Conservation (phyloP, 2,797 vertebrate species). For the Thunnus albacares region DNA sequence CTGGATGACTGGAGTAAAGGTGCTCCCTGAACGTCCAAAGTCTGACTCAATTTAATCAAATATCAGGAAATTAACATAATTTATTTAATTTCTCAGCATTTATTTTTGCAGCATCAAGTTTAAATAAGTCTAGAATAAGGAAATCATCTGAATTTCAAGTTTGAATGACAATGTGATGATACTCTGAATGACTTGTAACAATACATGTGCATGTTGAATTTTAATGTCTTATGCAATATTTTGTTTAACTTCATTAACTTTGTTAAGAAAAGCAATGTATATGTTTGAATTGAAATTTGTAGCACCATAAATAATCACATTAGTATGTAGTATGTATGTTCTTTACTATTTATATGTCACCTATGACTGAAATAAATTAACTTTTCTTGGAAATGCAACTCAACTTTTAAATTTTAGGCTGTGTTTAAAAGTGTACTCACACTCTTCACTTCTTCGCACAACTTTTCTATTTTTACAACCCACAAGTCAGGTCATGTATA, state of each 20-base stretch:
- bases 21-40: constrained; percentile 14
- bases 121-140: neutral
- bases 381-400: too few relatives aligned
- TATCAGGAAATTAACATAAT: neutral
- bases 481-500: too few relatives aligned
- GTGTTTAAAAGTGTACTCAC: too few relatives aligned
- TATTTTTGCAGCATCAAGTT: neutral
- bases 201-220: constrained; percentile 11
- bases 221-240: neutral
- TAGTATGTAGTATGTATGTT: neutral
- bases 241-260: constrained; percentile 2
- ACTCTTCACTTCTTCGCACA: too few relatives aligned
- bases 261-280: neutral
- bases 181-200: constrained; percentile 1
- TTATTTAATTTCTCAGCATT: too few relatives aligned
- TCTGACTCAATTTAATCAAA: constrained; percentile 8
- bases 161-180: neutral
- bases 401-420: too few relatives aligned
- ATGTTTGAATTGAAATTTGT: neutral
- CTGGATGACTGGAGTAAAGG: constrained; percentile 46
- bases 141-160: neutral
- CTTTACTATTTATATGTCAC: neutral
- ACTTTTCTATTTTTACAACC: too few relatives aligned
- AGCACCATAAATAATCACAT: neutral
- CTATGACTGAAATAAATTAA: constrained; percentile 1